A percentile compares a stretch with the other conserved stretches of the same genome.
phyloP scores from a whole-genome alignment of 1,140 invertebrate species.

The Asobara japonica region DNA sequence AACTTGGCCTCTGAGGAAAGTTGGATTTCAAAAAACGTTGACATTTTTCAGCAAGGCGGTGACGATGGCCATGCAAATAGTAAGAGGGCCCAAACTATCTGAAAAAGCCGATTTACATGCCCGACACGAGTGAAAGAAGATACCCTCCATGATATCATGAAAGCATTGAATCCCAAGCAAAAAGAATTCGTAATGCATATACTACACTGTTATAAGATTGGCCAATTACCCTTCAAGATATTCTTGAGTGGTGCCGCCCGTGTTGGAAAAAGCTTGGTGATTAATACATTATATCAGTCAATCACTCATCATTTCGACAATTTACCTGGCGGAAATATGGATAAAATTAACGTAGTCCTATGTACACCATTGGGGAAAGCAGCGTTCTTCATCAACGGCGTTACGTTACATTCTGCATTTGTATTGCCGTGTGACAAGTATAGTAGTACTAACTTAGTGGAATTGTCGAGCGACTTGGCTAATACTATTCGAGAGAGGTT shows the following conservation, averaged over 20 bases:
- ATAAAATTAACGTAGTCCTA: slow-evolving; percentile 23
- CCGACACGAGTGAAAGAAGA: neutral
- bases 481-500: neutral
- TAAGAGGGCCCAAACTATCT: neutral
- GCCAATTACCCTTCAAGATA: slow-evolving; percentile 17
- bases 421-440: neutral
- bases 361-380: slow-evolving; percentile 55
- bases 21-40: neutral
- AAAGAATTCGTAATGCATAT: too few species aligned
- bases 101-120: neutral
- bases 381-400: slow-evolving; percentile 34
- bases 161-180: too few species aligned
- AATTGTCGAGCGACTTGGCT: neutral
- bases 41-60: neutral
- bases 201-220: neutral
- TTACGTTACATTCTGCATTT: neutral
- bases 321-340: neutral
- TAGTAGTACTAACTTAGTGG: neutral
- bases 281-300: slow-evolving; percentile 33
- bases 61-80: neutral
- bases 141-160: too few species aligned
- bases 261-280: slow-evolving; percentile 19
- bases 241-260: slow-evolving; percentile 41
- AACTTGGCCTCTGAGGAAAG: too few species aligned
- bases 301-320: slow-evolving; percentile 18